Conservation (phyloP, 2,113 vertebrate genomes). For the Seriola rivoliana region DNA sequence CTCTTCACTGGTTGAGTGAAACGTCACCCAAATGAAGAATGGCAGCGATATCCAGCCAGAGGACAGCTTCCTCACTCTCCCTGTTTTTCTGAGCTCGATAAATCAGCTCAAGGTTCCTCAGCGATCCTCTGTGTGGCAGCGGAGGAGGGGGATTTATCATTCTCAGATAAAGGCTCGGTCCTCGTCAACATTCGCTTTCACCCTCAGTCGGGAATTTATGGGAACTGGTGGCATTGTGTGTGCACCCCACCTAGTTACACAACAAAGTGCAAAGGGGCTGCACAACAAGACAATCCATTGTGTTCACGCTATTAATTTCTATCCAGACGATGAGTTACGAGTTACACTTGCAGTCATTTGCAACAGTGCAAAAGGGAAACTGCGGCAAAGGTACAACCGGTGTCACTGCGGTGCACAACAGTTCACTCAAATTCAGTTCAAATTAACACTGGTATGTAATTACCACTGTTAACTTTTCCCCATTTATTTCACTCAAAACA, state of each 20-base stretch:
- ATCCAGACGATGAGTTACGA: constrained; percentile 28
- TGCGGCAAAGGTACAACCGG: not conserved
- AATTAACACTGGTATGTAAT: not conserved
- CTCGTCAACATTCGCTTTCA: constrained; percentile 70
- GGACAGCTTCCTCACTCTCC: constrained; percentile 82
- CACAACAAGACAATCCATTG: constrained; percentile 49
- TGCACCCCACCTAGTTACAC: constrained; percentile 45
- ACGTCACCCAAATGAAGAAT: constrained; percentile 82
- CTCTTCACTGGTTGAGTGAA: constrained; percentile 70
- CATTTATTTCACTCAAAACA: not conserved
- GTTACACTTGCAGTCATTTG: constrained; percentile 20
- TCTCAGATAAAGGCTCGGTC: constrained; percentile 80
- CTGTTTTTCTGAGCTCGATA: constrained; percentile 74
- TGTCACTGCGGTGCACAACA: not conserved
- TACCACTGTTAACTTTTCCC: not conserved
- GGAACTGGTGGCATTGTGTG: constrained; percentile 43
- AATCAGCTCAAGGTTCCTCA: constrained; percentile 84
- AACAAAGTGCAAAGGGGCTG: constrained; percentile 47
- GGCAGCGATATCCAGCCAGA: constrained; percentile 76
- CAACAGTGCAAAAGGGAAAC: not conserved
- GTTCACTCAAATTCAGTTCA: not conserved
- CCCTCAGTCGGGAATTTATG: constrained; percentile 73
- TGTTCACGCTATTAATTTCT: constrained; percentile 43
- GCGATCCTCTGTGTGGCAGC: constrained; percentile 66
- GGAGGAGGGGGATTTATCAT: constrained; percentile 79